Percentiles rank a stretch among this genome's conserved stretches.
Evolutionary conservation across 1,140 invertebrate genomes (phyloP).

Genomic region (Homarus americanus): DNA sequence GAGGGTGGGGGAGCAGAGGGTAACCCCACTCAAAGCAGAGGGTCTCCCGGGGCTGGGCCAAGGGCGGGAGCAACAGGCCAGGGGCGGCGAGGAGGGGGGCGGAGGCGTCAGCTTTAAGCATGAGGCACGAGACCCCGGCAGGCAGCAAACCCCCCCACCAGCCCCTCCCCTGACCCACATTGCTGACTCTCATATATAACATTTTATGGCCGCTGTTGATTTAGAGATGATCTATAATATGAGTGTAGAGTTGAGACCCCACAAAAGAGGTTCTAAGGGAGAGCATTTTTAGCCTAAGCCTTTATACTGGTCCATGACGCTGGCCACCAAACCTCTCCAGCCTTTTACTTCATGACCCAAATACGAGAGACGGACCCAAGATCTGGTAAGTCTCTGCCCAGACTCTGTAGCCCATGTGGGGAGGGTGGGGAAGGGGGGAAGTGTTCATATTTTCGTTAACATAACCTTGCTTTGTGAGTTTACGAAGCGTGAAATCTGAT

Average conservation of each 20-base stretch:
- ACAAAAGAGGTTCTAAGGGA: background rate
- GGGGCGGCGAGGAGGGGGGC: constrained; percentile 6
- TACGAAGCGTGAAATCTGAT: constrained; percentile 20
- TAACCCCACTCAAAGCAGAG: background rate
- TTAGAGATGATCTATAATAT: background rate
- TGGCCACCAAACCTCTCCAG: background rate
- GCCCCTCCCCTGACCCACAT: background rate
- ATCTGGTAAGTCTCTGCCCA: background rate
- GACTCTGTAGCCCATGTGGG: too few species aligned
- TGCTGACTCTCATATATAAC: background rate
- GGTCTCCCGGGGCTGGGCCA: background rate
- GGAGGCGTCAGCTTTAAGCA: constrained; percentile 56
- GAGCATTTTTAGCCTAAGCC: background rate
- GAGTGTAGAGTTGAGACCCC: background rate
- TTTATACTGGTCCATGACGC: background rate
- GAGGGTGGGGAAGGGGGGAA: background rate
- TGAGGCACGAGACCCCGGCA: constrained; percentile 47
- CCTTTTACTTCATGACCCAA: background rate
- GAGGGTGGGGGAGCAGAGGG: too few species aligned
- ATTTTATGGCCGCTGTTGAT: background rate
- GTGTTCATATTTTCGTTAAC: constrained; percentile 6
- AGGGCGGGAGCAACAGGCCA: background rate
- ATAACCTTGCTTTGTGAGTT: background rate
- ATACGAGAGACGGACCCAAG: background rate
- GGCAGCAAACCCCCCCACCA: background rate